A percentile compares a stretch with the other conserved stretches of the same genome.
Conservation (phyloP, 64 coral and sea anemone genomes). For the Actinia equina region DNA sequence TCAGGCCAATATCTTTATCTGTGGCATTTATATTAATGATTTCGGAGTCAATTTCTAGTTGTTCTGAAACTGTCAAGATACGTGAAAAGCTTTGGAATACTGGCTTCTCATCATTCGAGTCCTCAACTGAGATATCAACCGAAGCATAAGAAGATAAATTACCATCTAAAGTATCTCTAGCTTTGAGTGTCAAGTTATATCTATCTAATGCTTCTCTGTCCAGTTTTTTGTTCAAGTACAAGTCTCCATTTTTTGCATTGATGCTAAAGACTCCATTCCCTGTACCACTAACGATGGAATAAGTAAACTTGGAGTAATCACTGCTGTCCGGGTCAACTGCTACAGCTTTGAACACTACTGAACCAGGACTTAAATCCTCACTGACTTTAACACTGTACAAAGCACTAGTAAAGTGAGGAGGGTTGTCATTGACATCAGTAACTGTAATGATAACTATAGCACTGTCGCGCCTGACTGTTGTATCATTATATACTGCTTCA, state of each 20-base stretch:
- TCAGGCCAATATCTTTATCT: constrained; percentile 67
- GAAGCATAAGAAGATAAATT: constrained; percentile 57
- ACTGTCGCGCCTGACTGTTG: constrained; percentile 62
- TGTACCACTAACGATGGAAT: constrained; percentile 54
- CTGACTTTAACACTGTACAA: constrained; percentile 64
- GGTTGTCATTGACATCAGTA: constrained; percentile 74
- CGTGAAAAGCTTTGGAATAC: constrained; percentile 33
- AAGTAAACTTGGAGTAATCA: constrained; percentile 54
- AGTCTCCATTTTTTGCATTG: constrained; percentile 47
- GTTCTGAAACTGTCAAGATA: constrained; percentile 62
- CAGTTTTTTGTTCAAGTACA: constrained; percentile 69
- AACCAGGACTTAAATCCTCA: constrained; percentile 51
- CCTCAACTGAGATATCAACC: constrained; percentile 67
- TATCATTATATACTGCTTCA: constrained; percentile 64
- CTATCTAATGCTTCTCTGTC: constrained; percentile 72
- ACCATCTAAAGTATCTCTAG: constrained; percentile 41
- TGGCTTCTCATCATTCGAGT: constrained; percentile 84
- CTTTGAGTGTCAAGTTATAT: constrained; percentile 72
- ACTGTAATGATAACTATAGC: constrained; percentile 71
- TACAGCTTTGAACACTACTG: constrained; percentile 66
- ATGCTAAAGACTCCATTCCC: constrained; percentile 46
- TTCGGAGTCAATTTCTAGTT: constrained; percentile 28
- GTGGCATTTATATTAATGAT: constrained; percentile 50
- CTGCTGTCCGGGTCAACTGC: constrained; percentile 74
- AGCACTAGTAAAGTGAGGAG: constrained; percentile 53